phyloP scores from a whole-genome alignment of 2,888 invertebrate species.

The Synergus gifuensis region DNA sequence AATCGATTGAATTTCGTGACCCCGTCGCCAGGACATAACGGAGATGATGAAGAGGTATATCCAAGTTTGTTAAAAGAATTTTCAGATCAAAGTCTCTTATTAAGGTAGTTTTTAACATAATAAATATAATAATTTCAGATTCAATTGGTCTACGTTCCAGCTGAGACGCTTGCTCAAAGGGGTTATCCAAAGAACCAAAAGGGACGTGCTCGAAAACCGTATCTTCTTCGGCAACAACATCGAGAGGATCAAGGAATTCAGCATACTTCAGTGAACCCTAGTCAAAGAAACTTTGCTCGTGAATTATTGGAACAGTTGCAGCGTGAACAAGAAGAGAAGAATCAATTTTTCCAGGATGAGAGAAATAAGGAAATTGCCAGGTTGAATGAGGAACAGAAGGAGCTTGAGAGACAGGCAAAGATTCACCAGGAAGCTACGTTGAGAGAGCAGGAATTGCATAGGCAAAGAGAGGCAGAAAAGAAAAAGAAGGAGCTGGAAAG shows the following conservation, averaged over 20 bases:
- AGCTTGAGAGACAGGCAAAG: constrained; percentile 67
- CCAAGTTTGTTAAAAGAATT: constrained; percentile 6
- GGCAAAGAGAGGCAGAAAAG: constrained; percentile 61
- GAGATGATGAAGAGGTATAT: constrained; percentile 66
- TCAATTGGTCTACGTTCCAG: constrained; percentile 89
- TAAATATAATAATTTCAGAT: constrained; percentile 77
- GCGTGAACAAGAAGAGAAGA: constrained; percentile 68
- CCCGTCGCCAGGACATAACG: constrained; percentile 47
- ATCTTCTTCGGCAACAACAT: constrained; percentile 58
- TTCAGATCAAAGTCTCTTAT: background rate
- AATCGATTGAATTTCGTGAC: constrained; percentile 54
- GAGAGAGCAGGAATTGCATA: constrained; percentile 60
- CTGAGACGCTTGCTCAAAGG: constrained; percentile 84
- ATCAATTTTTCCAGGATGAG: constrained; percentile 67
- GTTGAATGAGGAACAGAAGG: constrained; percentile 69
- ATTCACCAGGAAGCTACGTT: constrained; percentile 58
- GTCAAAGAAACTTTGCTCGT: constrained; percentile 65
- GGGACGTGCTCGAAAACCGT: constrained; percentile 65
- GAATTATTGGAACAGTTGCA: constrained; percentile 72
- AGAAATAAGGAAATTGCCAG: constrained; percentile 70
- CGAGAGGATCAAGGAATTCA: constrained; percentile 49
- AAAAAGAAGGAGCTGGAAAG: constrained; percentile 70
- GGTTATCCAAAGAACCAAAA: constrained; percentile 71
- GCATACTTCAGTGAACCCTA: constrained; percentile 44
- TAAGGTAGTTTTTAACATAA: constrained; percentile 19